Conservation (phyloP, 2,888 invertebrate species). For the Phaonia tiefii region DNA sequence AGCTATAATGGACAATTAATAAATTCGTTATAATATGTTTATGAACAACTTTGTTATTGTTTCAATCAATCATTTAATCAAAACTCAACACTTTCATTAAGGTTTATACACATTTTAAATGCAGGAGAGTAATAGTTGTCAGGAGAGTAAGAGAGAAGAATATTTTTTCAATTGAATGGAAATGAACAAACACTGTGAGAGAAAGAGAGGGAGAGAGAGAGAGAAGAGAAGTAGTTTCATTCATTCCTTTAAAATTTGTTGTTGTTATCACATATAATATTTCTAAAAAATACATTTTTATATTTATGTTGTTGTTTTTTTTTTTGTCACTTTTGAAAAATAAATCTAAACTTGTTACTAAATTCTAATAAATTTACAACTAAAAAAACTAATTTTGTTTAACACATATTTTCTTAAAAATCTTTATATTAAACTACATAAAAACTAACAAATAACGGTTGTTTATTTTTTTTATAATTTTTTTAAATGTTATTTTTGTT, state of each 20-base stretch:
- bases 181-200: neutral
- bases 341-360: slow-evolving; percentile 22
- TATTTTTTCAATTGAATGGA: neutral
- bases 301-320: neutral
- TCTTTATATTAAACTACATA: neutral
- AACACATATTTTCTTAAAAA: neutral
- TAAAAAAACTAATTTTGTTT: slow-evolving; percentile 13
- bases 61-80: too few species aligned
- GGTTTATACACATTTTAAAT: too few species aligned
- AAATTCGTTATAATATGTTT: too few species aligned
- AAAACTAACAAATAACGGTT: slow-evolving; percentile 11
- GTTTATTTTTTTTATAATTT: too few species aligned
- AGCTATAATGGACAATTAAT: too few species aligned
- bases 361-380: slow-evolving; percentile 16
- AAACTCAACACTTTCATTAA: too few species aligned
- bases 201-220: slow-evolving; percentile 5
- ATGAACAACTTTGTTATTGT: too few species aligned
- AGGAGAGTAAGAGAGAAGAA: neutral
- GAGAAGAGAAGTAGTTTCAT: slow-evolving; percentile 2
- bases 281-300: slow-evolving; percentile 18
- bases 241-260: slow-evolving; percentile 16
- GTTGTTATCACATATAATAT: slow-evolving; percentile 38
- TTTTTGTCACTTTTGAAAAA: neutral
- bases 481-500: too few species aligned
- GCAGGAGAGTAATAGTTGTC: too few species aligned